Percentiles rank a stretch among this genome's conserved stretches.
phyloP scores from a whole-genome alignment of 2,888 invertebrate species.

The Eudasyphora cyanicolor region DNA sequence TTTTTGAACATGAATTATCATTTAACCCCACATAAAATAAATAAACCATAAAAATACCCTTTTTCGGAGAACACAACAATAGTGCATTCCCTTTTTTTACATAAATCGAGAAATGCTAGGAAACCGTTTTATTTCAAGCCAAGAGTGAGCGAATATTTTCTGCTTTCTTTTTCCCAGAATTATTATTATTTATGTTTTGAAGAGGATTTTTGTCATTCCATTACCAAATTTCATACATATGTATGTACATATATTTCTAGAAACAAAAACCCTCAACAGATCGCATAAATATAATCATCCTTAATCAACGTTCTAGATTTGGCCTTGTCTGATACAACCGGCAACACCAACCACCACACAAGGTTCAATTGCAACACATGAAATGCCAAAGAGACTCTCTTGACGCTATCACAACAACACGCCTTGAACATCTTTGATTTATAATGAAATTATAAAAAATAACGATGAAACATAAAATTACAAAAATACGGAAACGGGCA shows the following conservation, averaged over 20 bases:
- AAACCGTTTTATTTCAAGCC: too few relatives aligned
- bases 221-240: too few relatives aligned
- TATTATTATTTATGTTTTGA: not conserved
- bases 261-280: too few relatives aligned
- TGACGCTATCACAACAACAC: not conserved
- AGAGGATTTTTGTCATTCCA: too few relatives aligned
- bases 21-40: not conserved
- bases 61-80: not conserved
- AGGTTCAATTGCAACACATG: not conserved
- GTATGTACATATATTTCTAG: not conserved
- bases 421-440: not conserved
- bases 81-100: not conserved
- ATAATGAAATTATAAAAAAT: not conserved
- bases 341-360: not conserved
- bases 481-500: not conserved
- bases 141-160: not conserved
- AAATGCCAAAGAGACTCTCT: not conserved
- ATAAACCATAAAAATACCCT: not conserved
- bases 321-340: not conserved
- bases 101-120: too few relatives aligned
- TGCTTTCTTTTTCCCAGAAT: not conserved
- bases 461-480: not conserved
- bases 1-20: not conserved
- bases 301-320: not conserved
- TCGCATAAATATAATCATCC: not conserved